Evolutionary conservation across 1,140 invertebrate genomes (phyloP).

Genomic region (Asbolus verrucosus): DNA sequence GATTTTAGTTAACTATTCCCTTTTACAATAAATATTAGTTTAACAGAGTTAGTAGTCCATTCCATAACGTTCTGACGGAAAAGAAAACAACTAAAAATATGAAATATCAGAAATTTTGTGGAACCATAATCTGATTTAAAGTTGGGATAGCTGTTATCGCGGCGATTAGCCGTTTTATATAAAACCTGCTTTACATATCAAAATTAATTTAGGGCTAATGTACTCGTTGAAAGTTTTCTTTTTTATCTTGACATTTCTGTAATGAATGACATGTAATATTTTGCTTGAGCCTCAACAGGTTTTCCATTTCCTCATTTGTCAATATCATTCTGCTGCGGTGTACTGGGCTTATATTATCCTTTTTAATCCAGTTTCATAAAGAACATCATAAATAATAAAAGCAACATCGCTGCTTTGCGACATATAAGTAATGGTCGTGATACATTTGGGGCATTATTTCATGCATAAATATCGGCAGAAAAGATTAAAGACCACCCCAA

Average conservation of each 20-base stretch:
- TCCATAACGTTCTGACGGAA: no score
- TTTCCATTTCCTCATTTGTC: slow-evolving; percentile 25
- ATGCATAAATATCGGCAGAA: not conserved
- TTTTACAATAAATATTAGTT: no score
- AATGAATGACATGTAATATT: slow-evolving; percentile 2
- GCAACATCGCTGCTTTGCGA: not conserved
- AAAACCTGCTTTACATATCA: not conserved
- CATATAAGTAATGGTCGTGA: slow-evolving; percentile 1
- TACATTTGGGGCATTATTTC: not conserved
- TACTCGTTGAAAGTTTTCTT: no score
- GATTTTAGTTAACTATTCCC: no score
- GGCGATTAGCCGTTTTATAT: not conserved
- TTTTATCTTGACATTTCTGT: not conserved
- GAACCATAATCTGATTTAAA: no score
- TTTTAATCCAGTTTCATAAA: slow-evolving; percentile 9
- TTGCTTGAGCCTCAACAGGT: slow-evolving; percentile 11
- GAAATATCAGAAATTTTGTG: no score
- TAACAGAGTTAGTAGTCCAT: no score
- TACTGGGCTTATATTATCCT: not conserved
- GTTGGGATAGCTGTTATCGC: no score
- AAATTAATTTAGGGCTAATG: no score
- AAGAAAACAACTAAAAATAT: no score
- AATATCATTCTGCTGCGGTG: not conserved
- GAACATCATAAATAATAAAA: not conserved
- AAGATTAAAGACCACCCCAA: not conserved